Evolutionary conservation across 2,113 vertebrate genomes (phyloP).

Genomic region (Stegastes partitus): DNA sequence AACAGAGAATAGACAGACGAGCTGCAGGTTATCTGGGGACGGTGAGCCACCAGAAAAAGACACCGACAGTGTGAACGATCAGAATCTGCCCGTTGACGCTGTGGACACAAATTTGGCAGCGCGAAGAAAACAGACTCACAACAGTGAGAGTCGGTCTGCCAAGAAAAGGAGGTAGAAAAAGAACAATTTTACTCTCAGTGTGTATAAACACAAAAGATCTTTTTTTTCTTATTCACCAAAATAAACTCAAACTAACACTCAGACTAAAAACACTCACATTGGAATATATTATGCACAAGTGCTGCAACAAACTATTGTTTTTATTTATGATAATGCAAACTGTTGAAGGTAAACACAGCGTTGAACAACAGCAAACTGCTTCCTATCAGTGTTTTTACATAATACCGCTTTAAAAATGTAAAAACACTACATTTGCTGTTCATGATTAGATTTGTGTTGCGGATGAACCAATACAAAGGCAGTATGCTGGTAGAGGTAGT

Average conservation of each 20-base stretch:
- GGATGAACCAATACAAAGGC: no score
- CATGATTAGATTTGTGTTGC: no score
- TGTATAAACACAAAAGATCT: not conserved
- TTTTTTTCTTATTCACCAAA: no score
- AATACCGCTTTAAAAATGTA: no score
- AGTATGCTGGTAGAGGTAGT: no score
- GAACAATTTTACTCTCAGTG: not conserved
- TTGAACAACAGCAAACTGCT: no score
- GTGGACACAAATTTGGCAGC: constrained; percentile 17
- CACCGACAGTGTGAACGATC: not conserved
- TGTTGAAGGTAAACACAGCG: no score
- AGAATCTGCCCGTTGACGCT: not conserved
- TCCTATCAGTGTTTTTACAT: no score
- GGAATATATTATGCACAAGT: not conserved
- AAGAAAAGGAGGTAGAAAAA: not conserved
- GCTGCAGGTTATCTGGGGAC: not conserved
- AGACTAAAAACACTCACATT: constrained; percentile 1
- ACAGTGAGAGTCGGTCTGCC: not conserved
- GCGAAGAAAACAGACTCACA: not conserved
- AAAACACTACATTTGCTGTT: no score
- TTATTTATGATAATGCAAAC: no score
- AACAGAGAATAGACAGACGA: not conserved
- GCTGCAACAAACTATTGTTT: no score
- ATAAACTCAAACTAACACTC: not conserved
- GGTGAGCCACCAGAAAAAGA: not conserved